Conservation (phyloP, 92 coral and sea anemone genomes). For the Ricordea florida region DNA sequence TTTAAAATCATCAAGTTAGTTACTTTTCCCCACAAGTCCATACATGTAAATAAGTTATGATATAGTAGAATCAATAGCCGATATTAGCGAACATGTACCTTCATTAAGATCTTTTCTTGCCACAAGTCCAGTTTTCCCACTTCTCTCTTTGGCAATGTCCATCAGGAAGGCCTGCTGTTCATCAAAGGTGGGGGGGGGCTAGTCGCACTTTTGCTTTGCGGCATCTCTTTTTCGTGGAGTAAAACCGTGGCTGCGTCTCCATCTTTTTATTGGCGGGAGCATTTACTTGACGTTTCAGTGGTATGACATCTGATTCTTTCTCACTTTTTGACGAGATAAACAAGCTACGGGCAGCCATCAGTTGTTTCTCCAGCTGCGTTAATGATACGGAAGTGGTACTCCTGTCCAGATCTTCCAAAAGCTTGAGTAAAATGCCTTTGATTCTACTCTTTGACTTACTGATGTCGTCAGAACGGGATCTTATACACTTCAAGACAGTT, state of each 20-base stretch:
- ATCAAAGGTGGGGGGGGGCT: slow-evolving; percentile 39
- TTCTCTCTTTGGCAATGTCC: not conserved
- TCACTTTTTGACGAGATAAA: slow-evolving; percentile 38
- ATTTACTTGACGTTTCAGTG: not conserved
- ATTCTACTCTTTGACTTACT: slow-evolving; percentile 2
- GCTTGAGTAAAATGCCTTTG: slow-evolving; percentile 3
- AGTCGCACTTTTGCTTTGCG: slow-evolving; percentile 23
- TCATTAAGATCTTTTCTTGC: not conserved
- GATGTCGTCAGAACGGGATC: not conserved
- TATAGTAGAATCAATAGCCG: too few species aligned
- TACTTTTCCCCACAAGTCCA: too few species aligned
- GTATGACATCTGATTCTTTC: slow-evolving; percentile 12
- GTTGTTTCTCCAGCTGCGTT: slow-evolving; percentile 13
- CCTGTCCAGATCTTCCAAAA: not conserved
- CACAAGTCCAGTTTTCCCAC: too few species aligned
- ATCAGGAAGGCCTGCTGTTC: slow-evolving; percentile 15
- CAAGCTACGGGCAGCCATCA: slow-evolving; percentile 13
- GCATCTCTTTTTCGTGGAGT: slow-evolving; percentile 43
- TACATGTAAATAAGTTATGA: too few species aligned
- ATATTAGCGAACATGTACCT: too few species aligned
- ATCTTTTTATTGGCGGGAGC: slow-evolving; percentile 42
- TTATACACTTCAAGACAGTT: not conserved
- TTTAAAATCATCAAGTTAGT: too few species aligned
- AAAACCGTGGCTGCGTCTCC: slow-evolving; percentile 48
- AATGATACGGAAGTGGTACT: slow-evolving; percentile 9